These are phyloP conservation scores for Yponomeuta evonymella DNA, from an alignment of 2,888 invertebrate species.

Conservation along the genomic window DNA sequence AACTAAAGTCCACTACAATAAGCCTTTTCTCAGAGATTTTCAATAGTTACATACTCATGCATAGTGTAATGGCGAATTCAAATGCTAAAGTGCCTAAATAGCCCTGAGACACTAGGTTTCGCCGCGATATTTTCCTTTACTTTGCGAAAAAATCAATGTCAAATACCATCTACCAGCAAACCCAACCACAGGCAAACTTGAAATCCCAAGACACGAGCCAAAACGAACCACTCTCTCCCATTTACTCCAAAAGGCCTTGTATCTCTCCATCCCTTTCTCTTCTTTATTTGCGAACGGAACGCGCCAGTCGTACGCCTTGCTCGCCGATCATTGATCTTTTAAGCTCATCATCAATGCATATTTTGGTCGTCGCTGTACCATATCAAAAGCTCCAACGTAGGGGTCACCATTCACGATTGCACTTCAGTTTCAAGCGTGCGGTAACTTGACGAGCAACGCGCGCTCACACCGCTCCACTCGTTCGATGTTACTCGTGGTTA, in stretches of 20 bases:
- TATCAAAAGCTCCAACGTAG: neutral
- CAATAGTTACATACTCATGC: no score
- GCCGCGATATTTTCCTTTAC: no score
- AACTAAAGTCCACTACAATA: no score
- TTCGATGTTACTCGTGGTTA: neutral
- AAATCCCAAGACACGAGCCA: conserved; percentile 58
- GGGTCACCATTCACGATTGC: neutral
- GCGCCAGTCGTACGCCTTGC: conserved; percentile 58
- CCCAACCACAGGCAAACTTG: conserved; percentile 17
- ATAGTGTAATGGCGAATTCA: no score
- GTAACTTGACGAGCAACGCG: conserved; percentile 70
- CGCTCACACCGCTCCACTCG: conserved; percentile 51
- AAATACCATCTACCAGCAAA: conserved; percentile 43
- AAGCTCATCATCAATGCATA: conserved; percentile 26
- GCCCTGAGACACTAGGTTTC: no score
- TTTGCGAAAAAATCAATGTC: neutral
- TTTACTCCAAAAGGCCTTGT: conserved; percentile 22
- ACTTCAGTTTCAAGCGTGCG: conserved; percentile 52
- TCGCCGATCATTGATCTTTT: conserved; percentile 73
- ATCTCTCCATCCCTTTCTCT: conserved; percentile 36
- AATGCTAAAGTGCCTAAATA: no score
- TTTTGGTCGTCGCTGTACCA: neutral
- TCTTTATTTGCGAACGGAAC: conserved; percentile 31
- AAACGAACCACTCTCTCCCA: conserved; percentile 39
- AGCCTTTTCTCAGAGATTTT: no score